Percentiles rank a stretch among this genome's conserved stretches.
Evolutionary conservation across 2,113 vertebrate genomes (phyloP).

Genomic region (Azemiops feae): DNA sequence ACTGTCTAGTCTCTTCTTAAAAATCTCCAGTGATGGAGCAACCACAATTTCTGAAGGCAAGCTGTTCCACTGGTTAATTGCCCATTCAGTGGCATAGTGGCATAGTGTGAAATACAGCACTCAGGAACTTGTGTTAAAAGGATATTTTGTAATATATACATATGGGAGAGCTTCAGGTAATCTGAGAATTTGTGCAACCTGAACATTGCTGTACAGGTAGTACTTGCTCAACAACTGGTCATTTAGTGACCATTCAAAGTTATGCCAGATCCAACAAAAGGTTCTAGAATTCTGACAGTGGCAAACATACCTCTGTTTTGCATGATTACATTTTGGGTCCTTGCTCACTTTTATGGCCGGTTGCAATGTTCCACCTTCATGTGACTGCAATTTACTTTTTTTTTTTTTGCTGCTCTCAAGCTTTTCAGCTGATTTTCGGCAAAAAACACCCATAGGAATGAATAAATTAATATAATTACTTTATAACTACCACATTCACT

Average conservation of each 20-base stretch:
- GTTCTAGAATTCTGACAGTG: not conserved
- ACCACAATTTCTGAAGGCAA: no score
- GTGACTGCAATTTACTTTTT: not conserved
- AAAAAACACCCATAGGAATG: not conserved
- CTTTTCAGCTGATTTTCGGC: not conserved
- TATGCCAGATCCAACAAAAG: not conserved
- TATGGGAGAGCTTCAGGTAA: conserved; percentile 14
- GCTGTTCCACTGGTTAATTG: no score
- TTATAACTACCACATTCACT: not conserved
- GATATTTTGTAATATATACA: conserved; percentile 31
- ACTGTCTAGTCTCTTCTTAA: no score
- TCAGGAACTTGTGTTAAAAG: not conserved
- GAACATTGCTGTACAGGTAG: not conserved
- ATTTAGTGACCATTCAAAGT: not conserved
- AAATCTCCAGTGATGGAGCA: no score
- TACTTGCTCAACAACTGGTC: not conserved
- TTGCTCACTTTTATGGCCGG: not conserved
- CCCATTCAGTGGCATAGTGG: conserved; percentile 19
- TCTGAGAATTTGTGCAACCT: not conserved
- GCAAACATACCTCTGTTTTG: not conserved
- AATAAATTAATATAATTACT: not conserved
- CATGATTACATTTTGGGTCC: not conserved
- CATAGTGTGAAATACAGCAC: conserved; percentile 34
- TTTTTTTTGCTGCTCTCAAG: not conserved
- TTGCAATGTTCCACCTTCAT: not conserved